These are phyloP conservation scores for Hyperoplus lanceolatus DNA, from an alignment of 2,797 vertebrate species.

Conservation along the genomic window DNA sequence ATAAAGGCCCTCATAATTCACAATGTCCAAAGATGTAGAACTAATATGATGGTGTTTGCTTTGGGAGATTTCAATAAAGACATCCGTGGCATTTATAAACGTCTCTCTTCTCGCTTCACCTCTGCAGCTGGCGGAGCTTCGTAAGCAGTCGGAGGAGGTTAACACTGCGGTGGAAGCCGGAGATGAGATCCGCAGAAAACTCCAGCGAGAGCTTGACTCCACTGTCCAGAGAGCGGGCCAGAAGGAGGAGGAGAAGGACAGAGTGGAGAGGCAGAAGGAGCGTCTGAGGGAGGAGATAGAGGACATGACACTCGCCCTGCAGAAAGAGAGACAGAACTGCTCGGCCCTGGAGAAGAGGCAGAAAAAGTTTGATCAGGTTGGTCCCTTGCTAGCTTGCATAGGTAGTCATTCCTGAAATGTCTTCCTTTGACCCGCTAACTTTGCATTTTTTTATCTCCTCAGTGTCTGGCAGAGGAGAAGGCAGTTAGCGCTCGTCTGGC, in stretches of 20 bases:
- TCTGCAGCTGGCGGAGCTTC: constrained; percentile 88
- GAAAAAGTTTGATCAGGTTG: constrained; percentile 95
- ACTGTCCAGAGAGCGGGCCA: constrained; percentile 86
- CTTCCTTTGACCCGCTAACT: neutral
- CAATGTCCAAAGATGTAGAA: neutral
- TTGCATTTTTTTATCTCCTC: constrained; percentile 5
- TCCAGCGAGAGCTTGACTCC: constrained; percentile 89
- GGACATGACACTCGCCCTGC: constrained; percentile 90
- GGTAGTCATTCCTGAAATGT: neutral
- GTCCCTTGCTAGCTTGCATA: neutral
- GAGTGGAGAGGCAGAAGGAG: constrained; percentile 90
- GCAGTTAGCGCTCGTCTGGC: constrained; percentile 88
- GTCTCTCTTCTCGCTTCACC: neutral
- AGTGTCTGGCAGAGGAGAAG: constrained; percentile 93
- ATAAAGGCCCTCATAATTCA: neutral
- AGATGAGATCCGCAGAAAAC: constrained; percentile 89
- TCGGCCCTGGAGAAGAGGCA: constrained; percentile 92
- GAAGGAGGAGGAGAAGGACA: constrained; percentile 88
- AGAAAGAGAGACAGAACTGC: constrained; percentile 92
- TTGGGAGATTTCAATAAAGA: neutral
- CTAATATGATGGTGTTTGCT: neutral
- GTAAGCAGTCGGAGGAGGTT: constrained; percentile 91
- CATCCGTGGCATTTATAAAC: neutral
- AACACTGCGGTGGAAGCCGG: constrained; percentile 85
- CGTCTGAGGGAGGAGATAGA: constrained; percentile 93